Evolutionary conservation across 2,888 invertebrate genomes (phyloP).

Genomic region (Synanthedon tipuliformis): DNA sequence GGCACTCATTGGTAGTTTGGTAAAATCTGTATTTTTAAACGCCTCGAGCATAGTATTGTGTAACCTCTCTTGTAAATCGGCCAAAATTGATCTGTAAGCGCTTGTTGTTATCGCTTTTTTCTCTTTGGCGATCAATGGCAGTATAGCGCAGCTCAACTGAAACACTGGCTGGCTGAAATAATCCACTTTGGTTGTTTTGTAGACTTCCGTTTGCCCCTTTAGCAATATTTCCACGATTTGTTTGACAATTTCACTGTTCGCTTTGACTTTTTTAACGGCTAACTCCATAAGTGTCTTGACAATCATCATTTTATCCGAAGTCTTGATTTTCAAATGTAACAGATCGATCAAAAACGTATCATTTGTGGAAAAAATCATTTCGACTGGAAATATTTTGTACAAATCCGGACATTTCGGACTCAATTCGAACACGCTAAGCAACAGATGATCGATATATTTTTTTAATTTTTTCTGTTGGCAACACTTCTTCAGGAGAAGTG

Average conservation of each 20-base stretch:
- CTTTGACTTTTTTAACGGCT: slow-evolving; percentile 50
- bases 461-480: slow-evolving; percentile 38
- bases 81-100: slow-evolving; percentile 45
- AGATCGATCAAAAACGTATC: slow-evolving; percentile 34
- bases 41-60: slow-evolving; percentile 41
- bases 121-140: slow-evolving; percentile 54
- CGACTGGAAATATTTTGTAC: slow-evolving; percentile 45
- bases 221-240: slow-evolving; percentile 40
- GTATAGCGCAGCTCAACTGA: slow-evolving; percentile 47
- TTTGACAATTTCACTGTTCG: slow-evolving; percentile 44
- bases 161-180: slow-evolving; percentile 46
- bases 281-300: slow-evolving; percentile 44
- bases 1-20: slow-evolving; percentile 19
- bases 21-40: slow-evolving; percentile 47
- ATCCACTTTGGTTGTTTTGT: slow-evolving; percentile 23
- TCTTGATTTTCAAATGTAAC: slow-evolving; percentile 43
- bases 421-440: slow-evolving; percentile 48
- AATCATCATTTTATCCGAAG: slow-evolving; percentile 32
- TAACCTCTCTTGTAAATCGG: slow-evolving; percentile 52
- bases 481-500: slow-evolving; percentile 45
- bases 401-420: slow-evolving; percentile 50
- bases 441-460: slow-evolving; percentile 30
- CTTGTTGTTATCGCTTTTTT: slow-evolving; percentile 46
- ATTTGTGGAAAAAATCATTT: slow-evolving; percentile 43
- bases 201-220: slow-evolving; percentile 24